These are phyloP conservation scores for Limnephilus marmoratus DNA, from an alignment of 2,888 invertebrate genomes.

Conservation along the genomic window DNA sequence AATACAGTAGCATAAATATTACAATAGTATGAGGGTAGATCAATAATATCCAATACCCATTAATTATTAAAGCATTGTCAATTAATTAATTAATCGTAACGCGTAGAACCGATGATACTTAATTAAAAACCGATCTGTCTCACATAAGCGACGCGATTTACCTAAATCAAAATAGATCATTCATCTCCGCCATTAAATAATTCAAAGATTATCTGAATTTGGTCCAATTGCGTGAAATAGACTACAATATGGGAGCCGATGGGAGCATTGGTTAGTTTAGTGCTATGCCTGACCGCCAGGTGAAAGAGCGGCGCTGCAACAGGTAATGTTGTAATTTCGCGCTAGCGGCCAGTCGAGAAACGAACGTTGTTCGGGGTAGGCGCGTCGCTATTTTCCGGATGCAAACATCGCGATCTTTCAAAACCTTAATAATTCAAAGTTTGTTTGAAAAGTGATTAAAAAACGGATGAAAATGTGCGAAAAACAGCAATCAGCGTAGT, in stretches of 20 bases:
- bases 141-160: no score
- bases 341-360: conserved; percentile 19
- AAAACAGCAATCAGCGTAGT: neutral
- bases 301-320: conserved; percentile 23
- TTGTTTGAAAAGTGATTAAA: neutral
- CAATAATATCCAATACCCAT: no score
- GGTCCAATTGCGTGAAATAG: neutral
- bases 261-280: neutral
- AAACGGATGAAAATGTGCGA: neutral
- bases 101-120: no score
- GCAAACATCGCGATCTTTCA: neutral
- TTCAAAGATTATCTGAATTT: neutral
- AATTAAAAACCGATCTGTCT: no score
- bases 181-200: no score
- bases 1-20: no score
- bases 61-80: no score
- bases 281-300: conserved; percentile 28
- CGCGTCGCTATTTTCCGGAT: conserved; percentile 31
- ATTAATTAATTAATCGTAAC: no score
- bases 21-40: no score
- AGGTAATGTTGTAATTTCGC: conserved; percentile 13
- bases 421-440: neutral
- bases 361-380: neutral
- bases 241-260: neutral
- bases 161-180: no score